Evolutionary conservation across 2,113 vertebrate species (phyloP).

Genomic region (Pimephales promelas): DNA sequence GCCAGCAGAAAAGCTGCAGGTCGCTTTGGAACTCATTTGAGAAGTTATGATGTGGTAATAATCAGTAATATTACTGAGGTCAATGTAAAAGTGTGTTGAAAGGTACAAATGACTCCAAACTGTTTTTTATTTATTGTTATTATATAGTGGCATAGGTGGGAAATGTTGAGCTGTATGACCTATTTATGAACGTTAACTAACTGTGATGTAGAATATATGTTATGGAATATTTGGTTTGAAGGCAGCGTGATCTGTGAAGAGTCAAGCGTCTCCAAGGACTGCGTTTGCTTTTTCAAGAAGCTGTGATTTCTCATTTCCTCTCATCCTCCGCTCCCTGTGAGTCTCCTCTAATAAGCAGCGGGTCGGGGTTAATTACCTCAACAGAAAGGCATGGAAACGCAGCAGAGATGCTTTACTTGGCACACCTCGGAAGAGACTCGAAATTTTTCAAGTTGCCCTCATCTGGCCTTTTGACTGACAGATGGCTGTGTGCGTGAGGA

Average conservation of each 20-base stretch:
- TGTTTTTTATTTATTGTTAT: background rate
- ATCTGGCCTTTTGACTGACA: constrained; percentile 34
- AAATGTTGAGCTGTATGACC: background rate
- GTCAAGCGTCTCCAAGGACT: constrained; percentile 3
- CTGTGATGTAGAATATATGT: constrained; percentile 1
- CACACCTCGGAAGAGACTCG: constrained; percentile 4
- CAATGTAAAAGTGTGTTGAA: background rate
- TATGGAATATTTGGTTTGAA: background rate
- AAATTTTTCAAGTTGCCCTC: constrained; percentile 26
- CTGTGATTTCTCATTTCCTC: constrained; percentile 40
- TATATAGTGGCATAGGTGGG: background rate
- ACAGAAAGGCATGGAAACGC: constrained; percentile 20
- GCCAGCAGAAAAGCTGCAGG: constrained; percentile 1
- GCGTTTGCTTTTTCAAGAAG: constrained; percentile 19
- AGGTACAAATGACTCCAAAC: no score
- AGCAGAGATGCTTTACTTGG: constrained; percentile 12
- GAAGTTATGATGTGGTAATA: background rate
- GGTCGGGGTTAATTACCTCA: constrained; percentile 48
- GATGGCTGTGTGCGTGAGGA: constrained; percentile 35
- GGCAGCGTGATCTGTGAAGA: background rate
- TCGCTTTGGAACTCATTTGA: background rate
- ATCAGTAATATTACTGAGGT: background rate
- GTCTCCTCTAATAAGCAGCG: constrained; percentile 48
- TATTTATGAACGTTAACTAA: background rate
- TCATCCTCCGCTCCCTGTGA: constrained; percentile 26